Percentiles rank a stretch among this genome's conserved stretches.
phyloP scores from a whole-genome alignment of 2,113 vertebrate species.

The Bos taurus region ARS-UCD2.0 NC_037348.1:19931001-19931500 shows the following conservation, averaged over 20 bases:
- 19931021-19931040: rapidly evolving
- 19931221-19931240: background rate
- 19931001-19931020: background rate
- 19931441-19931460: background rate
- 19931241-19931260: background rate
- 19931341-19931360: background rate
- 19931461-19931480: background rate
- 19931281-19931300: background rate
- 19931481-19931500: background rate
- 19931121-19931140: background rate
- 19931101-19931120: background rate
- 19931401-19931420: background rate
- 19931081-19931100: background rate
- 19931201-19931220: background rate
- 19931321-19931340: background rate
- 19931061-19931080: background rate
- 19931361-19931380: background rate
- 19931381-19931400: background rate
- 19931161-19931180: background rate
- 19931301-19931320: background rate
- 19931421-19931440: background rate
- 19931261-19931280: background rate
- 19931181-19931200: background rate
- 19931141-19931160: background rate
- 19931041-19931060: too few species aligned